Conservation (phyloP, 1,140 invertebrate genomes). For the Parapsyche elsis region DNA sequence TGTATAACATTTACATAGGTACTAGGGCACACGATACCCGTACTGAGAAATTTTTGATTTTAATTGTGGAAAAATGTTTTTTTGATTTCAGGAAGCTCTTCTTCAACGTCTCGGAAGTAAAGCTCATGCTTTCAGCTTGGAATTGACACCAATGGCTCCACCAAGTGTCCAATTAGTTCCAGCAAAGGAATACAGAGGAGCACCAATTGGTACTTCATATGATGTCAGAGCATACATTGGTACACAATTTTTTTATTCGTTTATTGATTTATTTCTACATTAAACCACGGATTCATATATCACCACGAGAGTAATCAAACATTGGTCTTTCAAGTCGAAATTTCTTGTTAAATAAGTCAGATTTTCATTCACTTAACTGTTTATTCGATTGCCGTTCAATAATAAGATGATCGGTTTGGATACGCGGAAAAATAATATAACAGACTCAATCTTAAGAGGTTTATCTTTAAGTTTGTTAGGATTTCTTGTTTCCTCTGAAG, state of each 20-base stretch:
- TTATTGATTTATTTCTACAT: no score
- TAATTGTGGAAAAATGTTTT: background rate
- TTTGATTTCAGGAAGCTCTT: slow-evolving; percentile 77
- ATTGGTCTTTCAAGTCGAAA: no score
- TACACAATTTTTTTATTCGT: slow-evolving; percentile 56
- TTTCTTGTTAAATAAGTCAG: no score
- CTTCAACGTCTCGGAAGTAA: slow-evolving; percentile 81
- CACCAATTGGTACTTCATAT: slow-evolving; percentile 90
- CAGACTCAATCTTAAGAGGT: no score
- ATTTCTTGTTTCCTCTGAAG: background rate
- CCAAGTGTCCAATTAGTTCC: slow-evolving; percentile 91
- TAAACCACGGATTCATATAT: no score
- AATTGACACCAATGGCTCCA: slow-evolving; percentile 82
- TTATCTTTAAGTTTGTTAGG: no score
- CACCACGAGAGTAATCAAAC: no score
- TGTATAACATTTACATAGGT: no score
- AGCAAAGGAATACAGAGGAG: slow-evolving; percentile 89
- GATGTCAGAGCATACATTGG: slow-evolving; percentile 82
- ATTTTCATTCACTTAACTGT: no score
- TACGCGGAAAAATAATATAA: background rate
- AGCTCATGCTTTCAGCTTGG: slow-evolving; percentile 83
- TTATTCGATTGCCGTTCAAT: no score
- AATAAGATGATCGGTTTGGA: background rate
- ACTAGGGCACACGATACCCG: no score
- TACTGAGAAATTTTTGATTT: no score